phyloP scores from a whole-genome alignment of 2,888 invertebrate genomes.

The Temnothorax ravouxi region DNA sequence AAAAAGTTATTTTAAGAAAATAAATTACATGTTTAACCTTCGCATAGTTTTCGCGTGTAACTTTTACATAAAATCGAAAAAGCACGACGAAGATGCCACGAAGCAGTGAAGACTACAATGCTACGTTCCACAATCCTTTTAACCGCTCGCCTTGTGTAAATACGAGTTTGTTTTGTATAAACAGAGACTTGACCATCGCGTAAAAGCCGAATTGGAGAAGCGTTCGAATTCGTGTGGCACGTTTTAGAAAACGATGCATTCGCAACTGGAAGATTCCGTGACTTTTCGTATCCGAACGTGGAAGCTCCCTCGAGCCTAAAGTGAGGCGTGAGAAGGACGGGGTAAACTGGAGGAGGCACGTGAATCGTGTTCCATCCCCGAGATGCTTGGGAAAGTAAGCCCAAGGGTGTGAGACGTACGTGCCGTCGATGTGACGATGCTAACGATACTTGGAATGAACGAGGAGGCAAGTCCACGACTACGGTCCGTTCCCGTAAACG shows the following conservation, averaged over 20 bases:
- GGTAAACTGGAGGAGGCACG: conserved; percentile 35
- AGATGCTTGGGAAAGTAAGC: conserved; percentile 63
- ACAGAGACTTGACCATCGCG: background rate
- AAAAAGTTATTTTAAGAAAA: background rate
- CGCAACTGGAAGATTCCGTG: conserved; percentile 80
- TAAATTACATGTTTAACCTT: background rate
- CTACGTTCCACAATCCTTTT: background rate
- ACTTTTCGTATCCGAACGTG: conserved; percentile 51
- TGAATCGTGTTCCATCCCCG: conserved; percentile 43
- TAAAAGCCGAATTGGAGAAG: conserved; percentile 9
- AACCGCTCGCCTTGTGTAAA: background rate
- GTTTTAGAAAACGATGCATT: conserved; percentile 77
- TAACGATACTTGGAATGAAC: conserved; percentile 66
- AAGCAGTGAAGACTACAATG: background rate
- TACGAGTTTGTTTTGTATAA: background rate
- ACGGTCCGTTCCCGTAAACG: conserved; percentile 59
- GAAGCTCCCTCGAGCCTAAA: conserved; percentile 53
- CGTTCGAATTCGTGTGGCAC: conserved; percentile 70
- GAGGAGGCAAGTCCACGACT: conserved; percentile 37
- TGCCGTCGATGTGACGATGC: conserved; percentile 72
- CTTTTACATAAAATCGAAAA: background rate
- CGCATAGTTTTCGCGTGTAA: background rate
- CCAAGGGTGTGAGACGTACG: conserved; percentile 73
- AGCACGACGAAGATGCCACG: background rate
- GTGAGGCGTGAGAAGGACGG: conserved; percentile 48